Evolutionary conservation across 2,888 invertebrate genomes (phyloP).

Genomic region (Clanis bilineata): DNA sequence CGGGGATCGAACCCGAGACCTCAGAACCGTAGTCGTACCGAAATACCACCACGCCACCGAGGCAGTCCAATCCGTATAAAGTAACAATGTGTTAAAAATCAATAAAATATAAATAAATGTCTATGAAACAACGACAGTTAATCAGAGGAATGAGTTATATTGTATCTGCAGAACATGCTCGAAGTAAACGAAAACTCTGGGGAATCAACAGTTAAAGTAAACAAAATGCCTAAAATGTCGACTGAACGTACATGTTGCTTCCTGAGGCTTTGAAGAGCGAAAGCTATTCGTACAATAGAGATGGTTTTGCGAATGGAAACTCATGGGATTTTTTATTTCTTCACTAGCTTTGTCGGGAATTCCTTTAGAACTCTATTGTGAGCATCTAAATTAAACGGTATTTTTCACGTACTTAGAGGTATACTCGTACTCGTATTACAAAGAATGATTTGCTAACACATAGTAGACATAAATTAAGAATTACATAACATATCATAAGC

Average conservation of each 20-base stretch:
- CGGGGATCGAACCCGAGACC: too few species aligned
- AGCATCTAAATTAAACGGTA: too few species aligned
- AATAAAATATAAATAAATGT: constrained; percentile 16
- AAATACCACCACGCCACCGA: too few species aligned
- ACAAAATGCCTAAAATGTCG: background rate
- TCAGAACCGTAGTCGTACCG: too few species aligned
- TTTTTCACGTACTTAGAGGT: too few species aligned
- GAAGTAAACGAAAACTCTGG: background rate
- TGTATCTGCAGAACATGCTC: background rate
- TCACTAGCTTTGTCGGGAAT: background rate
- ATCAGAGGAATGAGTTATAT: background rate
- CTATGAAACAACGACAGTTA: constrained; percentile 10
- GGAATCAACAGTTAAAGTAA: background rate
- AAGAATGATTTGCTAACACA: too few species aligned
- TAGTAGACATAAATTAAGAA: too few species aligned
- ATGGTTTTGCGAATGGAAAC: background rate
- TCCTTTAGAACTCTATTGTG: background rate
- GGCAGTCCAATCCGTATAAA: too few species aligned
- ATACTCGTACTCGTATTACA: too few species aligned
- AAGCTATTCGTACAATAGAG: background rate
- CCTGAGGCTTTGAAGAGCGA: background rate
- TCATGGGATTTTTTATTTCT: background rate
- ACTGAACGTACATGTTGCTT: background rate
- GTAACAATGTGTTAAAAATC: constrained; percentile 5
- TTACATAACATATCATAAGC: too few species aligned